phyloP scores from a whole-genome alignment of 2,797 vertebrate genomes.

The Streptopelia turtur region DNA sequence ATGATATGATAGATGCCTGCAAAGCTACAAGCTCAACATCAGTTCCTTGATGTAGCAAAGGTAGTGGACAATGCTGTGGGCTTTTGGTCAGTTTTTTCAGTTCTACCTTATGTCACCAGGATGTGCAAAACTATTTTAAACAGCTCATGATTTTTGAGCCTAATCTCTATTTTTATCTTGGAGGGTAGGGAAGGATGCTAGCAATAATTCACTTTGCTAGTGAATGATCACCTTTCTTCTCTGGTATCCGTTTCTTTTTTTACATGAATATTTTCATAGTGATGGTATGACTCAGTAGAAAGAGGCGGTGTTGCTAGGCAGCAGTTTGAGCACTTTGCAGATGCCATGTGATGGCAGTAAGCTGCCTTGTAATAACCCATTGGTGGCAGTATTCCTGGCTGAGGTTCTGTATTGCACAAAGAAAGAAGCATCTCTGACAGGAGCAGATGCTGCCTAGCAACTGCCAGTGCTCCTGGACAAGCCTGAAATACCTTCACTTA shows the following conservation, averaged over 20 bases:
- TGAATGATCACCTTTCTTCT: constrained; percentile 70
- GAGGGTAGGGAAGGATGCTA: constrained; percentile 49
- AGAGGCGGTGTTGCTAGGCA: constrained; percentile 74
- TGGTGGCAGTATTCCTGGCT: constrained; percentile 61
- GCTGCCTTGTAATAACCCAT: constrained; percentile 70
- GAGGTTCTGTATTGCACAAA: constrained; percentile 44
- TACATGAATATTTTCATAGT: constrained; percentile 62
- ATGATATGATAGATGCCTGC: background rate
- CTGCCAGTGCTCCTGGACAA: constrained; percentile 45
- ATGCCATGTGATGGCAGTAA: constrained; percentile 71
- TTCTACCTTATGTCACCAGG: background rate
- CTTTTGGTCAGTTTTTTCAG: background rate
- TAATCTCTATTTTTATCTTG: constrained; percentile 46
- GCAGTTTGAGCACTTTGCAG: constrained; percentile 58
- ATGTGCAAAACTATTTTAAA: constrained; percentile 47
- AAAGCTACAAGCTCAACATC: background rate
- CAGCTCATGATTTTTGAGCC: constrained; percentile 37
- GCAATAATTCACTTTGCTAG: constrained; percentile 19
- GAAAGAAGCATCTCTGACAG: constrained; percentile 59
- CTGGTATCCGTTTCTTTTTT: constrained; percentile 69
- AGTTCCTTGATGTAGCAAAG: background rate
- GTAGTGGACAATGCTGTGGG: background rate
- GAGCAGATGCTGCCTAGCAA: constrained; percentile 73
- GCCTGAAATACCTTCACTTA: constrained; percentile 57
- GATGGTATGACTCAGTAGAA: constrained; percentile 65